Evolutionary conservation across 2,888 invertebrate genomes (phyloP), one percentile per base, ranked within the genome.

Genomic region (Entomobrya proxima): DNA sequence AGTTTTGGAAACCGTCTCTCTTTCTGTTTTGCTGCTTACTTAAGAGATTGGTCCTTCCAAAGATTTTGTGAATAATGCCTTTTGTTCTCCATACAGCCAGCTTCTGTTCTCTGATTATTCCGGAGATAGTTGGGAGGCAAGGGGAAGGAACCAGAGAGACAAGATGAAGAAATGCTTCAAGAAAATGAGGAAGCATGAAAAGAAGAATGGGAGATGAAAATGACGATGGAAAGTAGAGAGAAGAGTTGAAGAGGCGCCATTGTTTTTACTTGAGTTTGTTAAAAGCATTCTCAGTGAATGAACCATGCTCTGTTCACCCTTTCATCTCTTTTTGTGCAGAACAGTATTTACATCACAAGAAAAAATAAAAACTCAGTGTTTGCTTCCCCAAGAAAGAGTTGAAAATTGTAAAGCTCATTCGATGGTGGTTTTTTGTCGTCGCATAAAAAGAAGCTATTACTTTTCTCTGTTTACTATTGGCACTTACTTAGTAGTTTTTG

Each of bases 191-290:
- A 50, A 72, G 47, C 50, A 24, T 50, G 58, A 58, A 61, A 61
- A 40, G 58, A 40, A 55, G 77, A 15, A 37, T 37, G n/a, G 7
- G 35, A 47, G 58, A 74, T 55, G 72, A 69, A 50, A 37, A 80
- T 37, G 69, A 47, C 11, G 1, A 2, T 55, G 21, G 55, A 55
- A 55, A 55, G 27, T 3, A 18, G 64, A 32, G n/a, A 13, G 24
- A n/a, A n/a, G n/a, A n/a, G n/a, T n/a, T n/a, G n/a, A n/a, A 69
- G 40, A 58, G 74, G 74, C 81, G 72, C 81, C 81, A 81, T 81
- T 81, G 81, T 81, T 74, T 55, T 81, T 47, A 32, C 21, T 50
- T 61, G 15, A 78, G 50, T 21, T 37, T 50, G 64, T 78, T 64
- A 32, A 6, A 5, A 64, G 21, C 15, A 64, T 35, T n/a, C 11